These are phyloP conservation scores for Zalophus californianus DNA, from an alignment of 2,797 vertebrate genomes.

Conservation along the genomic window DNA sequence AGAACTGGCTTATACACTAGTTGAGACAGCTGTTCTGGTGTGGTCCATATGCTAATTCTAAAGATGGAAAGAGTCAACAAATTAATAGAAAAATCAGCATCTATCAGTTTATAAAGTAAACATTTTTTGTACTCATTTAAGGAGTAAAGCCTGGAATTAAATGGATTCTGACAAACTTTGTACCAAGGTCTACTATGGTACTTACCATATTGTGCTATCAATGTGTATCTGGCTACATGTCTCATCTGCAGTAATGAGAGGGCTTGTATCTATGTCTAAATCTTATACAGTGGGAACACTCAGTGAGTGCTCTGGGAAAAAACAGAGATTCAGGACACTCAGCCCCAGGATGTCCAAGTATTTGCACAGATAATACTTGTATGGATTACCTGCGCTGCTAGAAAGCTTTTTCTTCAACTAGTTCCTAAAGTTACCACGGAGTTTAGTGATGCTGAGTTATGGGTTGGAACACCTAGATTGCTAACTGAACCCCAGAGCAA, in stretches of 20 bases:
- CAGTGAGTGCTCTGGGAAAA: neutral
- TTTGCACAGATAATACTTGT: no score
- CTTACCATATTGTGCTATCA: neutral
- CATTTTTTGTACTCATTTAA: neutral
- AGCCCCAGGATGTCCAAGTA: neutral
- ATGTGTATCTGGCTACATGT: neutral
- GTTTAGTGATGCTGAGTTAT: neutral
- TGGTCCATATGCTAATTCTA: neutral
- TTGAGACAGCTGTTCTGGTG: neutral
- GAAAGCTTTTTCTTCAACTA: neutral
- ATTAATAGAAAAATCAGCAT: constrained; percentile 7
- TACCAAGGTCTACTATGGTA: neutral
- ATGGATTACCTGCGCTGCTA: neutral
- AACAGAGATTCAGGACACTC: neutral
- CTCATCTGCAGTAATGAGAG: neutral
- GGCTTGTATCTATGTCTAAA: neutral
- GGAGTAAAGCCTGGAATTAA: neutral
- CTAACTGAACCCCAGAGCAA: neutral
- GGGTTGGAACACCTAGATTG: neutral
- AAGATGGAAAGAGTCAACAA: neutral
- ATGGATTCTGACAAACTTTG: neutral
- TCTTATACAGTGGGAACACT: neutral
- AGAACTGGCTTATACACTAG: neutral
- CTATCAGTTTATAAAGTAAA: neutral
- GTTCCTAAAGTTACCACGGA: neutral